A percentile compares a stretch with the other conserved stretches of the same genome.
Evolutionary conservation across 64 coral and sea anemone genomes (phyloP).

Genomic region (Montipora capricornis): DNA sequence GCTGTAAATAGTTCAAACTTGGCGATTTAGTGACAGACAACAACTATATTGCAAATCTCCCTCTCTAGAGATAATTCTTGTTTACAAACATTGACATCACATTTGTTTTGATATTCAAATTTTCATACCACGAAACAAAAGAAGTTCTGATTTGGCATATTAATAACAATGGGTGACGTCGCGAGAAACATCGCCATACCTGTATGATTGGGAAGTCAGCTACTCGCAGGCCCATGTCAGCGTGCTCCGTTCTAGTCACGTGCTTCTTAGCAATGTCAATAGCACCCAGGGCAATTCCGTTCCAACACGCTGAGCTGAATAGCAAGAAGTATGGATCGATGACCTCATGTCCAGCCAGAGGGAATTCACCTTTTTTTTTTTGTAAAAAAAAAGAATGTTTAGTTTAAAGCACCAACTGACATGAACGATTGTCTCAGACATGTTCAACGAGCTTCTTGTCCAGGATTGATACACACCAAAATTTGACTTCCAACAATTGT

Average conservation of each 20-base stretch:
- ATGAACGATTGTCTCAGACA: background rate
- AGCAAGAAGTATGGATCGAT: constrained; percentile 75
- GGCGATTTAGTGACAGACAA: too few relatives aligned
- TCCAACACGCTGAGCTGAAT: constrained; percentile 68
- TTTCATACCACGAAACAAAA: too few relatives aligned
- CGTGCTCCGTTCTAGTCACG: constrained; percentile 73
- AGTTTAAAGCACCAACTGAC: background rate
- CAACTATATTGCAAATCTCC: too few relatives aligned
- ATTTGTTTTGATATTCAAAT: too few relatives aligned
- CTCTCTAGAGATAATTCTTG: too few relatives aligned
- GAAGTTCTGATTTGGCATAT: too few relatives aligned
- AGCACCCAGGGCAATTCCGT: constrained; percentile 66
- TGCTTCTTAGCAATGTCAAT: constrained; percentile 75
- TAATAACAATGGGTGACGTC: too few relatives aligned
- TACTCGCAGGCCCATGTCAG: constrained; percentile 62
- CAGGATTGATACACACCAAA: too few relatives aligned
- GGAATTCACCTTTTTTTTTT: constrained; percentile 56
- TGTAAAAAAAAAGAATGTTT: background rate
- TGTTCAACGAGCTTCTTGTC: background rate
- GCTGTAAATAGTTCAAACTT: too few relatives aligned
- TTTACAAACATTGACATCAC: too few relatives aligned
- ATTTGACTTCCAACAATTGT: too few relatives aligned
- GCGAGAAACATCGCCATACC: background rate
- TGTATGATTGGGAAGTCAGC: constrained; percentile 78
- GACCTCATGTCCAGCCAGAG: constrained; percentile 54